These are phyloP conservation scores for Catostomus latipinnis DNA, from an alignment of 2,797 vertebrate genomes.

Conservation along the genomic window DNA sequence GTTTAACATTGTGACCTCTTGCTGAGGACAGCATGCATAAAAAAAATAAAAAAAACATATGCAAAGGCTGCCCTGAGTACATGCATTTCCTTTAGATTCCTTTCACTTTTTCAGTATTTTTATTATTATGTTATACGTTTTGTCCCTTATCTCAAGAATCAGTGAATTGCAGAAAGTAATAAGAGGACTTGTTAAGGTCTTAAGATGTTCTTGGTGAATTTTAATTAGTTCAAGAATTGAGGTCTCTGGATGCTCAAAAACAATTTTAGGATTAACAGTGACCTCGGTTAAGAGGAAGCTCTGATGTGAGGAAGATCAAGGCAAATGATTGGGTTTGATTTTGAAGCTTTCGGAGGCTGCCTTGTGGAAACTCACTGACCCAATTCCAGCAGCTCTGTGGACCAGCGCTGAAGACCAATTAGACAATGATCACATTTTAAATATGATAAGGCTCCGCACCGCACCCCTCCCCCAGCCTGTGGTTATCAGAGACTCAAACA, in stretches of 20 bases:
- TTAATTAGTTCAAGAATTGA: background rate
- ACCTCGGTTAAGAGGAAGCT: background rate
- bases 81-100: too few relatives aligned
- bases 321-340: constrained; percentile 21
- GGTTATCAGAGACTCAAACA: constrained; percentile 12
- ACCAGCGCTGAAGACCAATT: constrained; percentile 50
- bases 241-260: background rate
- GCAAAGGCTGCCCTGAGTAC: too few relatives aligned
- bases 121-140: too few relatives aligned
- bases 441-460: background rate
- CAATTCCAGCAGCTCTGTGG: constrained; percentile 49
- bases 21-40: too few relatives aligned
- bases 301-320: constrained; percentile 30
- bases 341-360: constrained; percentile 27
- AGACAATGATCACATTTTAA: constrained; percentile 38
- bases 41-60: too few relatives aligned
- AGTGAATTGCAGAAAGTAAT: too few relatives aligned
- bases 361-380: constrained; percentile 51
- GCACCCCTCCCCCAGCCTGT: background rate
- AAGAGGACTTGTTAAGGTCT: too few relatives aligned
- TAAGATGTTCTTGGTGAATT: background rate
- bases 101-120: too few relatives aligned
- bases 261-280: background rate
- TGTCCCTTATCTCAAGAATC: too few relatives aligned
- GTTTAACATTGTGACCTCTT: too few relatives aligned